Evolutionary conservation across 2,888 invertebrate species (phyloP).

Genomic region (Fissipunctia ypsillon): DNA sequence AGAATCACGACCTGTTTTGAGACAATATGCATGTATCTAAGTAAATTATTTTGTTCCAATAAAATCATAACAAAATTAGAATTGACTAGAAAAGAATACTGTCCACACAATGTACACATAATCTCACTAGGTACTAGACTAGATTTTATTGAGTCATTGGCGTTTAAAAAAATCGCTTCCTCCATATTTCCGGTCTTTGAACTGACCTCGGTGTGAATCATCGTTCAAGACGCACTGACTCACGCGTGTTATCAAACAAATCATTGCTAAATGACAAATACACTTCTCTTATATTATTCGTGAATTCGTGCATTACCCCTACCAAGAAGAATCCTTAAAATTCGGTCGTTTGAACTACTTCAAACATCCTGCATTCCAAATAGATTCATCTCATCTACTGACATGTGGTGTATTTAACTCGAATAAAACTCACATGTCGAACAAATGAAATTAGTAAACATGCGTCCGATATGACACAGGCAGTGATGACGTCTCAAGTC

Average conservation of each 20-base stretch:
- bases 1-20: conserved; percentile 28
- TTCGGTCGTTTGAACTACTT: conserved; percentile 40
- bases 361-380: conserved; percentile 40
- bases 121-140: conserved; percentile 46
- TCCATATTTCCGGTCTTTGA: conserved; percentile 69
- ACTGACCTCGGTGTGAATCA: conserved; percentile 66
- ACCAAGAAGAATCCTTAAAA: conserved; percentile 57
- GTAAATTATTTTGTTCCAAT: conserved; percentile 12
- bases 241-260: conserved; percentile 77
- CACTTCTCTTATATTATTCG: conserved; percentile 53
- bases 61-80: conserved; percentile 18
- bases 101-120: conserved; percentile 44
- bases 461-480: conserved; percentile 51
- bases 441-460: conserved; percentile 61
- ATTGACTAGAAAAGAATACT: conserved; percentile 50
- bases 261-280: conserved; percentile 71
- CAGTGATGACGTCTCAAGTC: conserved; percentile 59
- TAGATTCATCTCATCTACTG: conserved; percentile 52
- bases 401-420: conserved; percentile 57
- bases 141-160: conserved; percentile 63
- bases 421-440: conserved; percentile 52
- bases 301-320: conserved; percentile 61
- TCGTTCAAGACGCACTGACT: conserved; percentile 71
- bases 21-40: not conserved
- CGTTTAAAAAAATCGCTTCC: conserved; percentile 67